A percentile compares a stretch with the other conserved stretches of the same genome.
Conservation (phyloP, 2,888 invertebrate genomes). For the Ecliptopera silaceata region DNA sequence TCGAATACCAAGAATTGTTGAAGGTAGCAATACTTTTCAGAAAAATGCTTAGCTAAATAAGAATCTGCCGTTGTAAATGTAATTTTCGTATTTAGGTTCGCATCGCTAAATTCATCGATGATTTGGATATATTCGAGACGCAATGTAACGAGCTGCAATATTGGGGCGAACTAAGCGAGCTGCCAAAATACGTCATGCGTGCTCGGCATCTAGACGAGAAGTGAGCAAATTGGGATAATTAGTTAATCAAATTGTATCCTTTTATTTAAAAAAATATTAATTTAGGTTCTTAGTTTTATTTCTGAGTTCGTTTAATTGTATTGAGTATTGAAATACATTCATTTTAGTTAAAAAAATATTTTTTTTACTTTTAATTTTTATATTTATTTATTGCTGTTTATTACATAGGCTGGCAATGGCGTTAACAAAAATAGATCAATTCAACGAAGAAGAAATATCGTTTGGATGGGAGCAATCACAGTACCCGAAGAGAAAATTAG, state of each 20-base stretch:
- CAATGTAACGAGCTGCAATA: constrained; percentile 93
- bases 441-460: constrained; percentile 95
- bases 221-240: constrained; percentile 46
- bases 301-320: too few relatives aligned
- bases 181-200: constrained; percentile 91
- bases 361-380: too few relatives aligned
- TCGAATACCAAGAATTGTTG: constrained; percentile 93
- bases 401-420: constrained; percentile 85
- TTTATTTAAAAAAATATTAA: not conserved
- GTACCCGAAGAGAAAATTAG: constrained; percentile 92
- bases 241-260: not conserved
- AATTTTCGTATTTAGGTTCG: constrained; percentile 66
- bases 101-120: constrained; percentile 91
- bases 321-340: too few relatives aligned
- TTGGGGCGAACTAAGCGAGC: constrained; percentile 93
- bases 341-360: too few relatives aligned
- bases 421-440: constrained; percentile 90
- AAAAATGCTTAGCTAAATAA: not conserved
- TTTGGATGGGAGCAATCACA: constrained; percentile 94
- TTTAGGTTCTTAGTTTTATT: too few relatives aligned
- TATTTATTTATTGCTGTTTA: too few relatives aligned
- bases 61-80: not conserved
- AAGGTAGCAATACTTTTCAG: constrained; percentile 64
- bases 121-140: constrained; percentile 89
- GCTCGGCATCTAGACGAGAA: constrained; percentile 90